Evolutionary conservation across 2,797 vertebrate genomes (phyloP).

Genomic region (Graptemys geographica): DNA sequence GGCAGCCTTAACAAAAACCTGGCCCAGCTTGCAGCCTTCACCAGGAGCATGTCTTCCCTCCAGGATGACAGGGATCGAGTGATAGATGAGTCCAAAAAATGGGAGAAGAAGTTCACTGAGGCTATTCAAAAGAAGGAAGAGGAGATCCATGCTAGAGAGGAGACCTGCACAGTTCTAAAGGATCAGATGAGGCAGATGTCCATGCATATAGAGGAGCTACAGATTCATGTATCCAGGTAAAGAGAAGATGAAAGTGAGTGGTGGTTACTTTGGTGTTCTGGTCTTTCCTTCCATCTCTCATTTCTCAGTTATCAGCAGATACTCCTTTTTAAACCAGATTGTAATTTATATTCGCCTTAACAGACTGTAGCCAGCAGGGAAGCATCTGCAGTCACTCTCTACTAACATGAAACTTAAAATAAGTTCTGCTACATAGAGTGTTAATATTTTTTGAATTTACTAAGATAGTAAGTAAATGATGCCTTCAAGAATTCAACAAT

Average conservation of each 20-base stretch:
- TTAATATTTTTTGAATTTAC: neutral
- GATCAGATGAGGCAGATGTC: slow-evolving; percentile 86
- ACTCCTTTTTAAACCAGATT: neutral
- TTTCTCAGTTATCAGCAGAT: neutral
- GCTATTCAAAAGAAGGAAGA: slow-evolving; percentile 92
- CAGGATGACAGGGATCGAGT: slow-evolving; percentile 96
- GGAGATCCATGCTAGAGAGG: slow-evolving; percentile 88
- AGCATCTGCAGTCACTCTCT: neutral
- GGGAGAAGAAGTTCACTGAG: slow-evolving; percentile 92
- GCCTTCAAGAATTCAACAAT: neutral
- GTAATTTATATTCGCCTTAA: neutral
- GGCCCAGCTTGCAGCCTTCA: slow-evolving; percentile 94
- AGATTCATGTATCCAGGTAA: slow-evolving; percentile 80
- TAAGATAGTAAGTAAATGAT: neutral
- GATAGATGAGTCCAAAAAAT: slow-evolving; percentile 91
- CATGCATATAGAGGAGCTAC: slow-evolving; percentile 84
- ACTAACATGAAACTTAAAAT: neutral
- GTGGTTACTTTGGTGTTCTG: neutral
- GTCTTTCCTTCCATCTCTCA: neutral
- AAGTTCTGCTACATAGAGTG: neutral
- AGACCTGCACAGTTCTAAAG: slow-evolving; percentile 81
- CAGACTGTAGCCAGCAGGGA: neutral
- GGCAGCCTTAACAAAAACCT: slow-evolving; percentile 89
- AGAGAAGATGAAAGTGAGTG: neutral
- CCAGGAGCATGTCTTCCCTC: slow-evolving; percentile 96